Base-by-base conservation (phyloP, 1,140 invertebrate species). In the Venustaconcha ellipsiformis region DNA sequence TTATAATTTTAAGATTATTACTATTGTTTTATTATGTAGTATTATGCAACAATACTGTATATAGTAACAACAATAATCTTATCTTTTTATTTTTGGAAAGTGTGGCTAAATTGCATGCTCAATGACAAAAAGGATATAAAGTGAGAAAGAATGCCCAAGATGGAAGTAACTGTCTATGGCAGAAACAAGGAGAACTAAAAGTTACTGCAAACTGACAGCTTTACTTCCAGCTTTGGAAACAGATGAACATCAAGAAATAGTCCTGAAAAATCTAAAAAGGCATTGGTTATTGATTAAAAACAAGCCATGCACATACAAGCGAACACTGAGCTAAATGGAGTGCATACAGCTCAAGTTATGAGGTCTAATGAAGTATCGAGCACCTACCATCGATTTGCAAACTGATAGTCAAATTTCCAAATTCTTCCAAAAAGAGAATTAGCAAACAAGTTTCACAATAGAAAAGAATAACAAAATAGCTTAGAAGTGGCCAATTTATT, bases 81-180 rank as follows among this genome's bases (percentile, higher is more conserved):
- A 26, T 26, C 26, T 26, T 26, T 26, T 26, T 2, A 2, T 26
- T 26, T 26, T 67, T 4, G 11, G 26, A 67, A 48, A 37, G 5
- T 18, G 63, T 72, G 70, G 70, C 58, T 14, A 62, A 72, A 2
- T 62, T 12, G 18, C 70, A 72, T 14, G 70, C 70, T 60, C 58
- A 72, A 48, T 59, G 70, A 23, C 70, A 72, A 60, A 72, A 63
- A 70, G 68, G 58, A 18, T 62, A 72, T 37, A 8, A 59, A 13
- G 59, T 57, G 14, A 26, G 70, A 72, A 72, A 72, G n/a, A n/a
- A n/a, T n/a, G 70, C 70, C 3, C 5, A 4, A 62, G n/a, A 15
- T 63, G 58, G 59, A 12, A 37, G 30, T 62, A 48, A 60, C 62
- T 72, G 57, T 58, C 63, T 2, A 37, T 63, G 63, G 55, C 62